These are phyloP conservation scores for Epirrhoe tristata DNA, from an alignment of 2,888 invertebrate species.

Conservation along the genomic window DNA sequence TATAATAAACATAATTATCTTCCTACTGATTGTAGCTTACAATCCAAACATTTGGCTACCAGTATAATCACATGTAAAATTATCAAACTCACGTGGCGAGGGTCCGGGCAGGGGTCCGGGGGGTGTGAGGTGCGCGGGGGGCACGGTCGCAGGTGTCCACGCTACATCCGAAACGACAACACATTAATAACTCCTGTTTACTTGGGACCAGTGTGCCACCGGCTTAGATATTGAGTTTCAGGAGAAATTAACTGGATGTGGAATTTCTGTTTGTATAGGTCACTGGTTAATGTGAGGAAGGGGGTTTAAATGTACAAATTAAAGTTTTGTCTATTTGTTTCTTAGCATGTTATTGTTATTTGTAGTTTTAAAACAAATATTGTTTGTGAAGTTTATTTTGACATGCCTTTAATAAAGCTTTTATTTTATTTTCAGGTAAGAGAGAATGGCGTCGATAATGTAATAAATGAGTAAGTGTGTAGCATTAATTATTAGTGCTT, in stretches of 20 bases:
- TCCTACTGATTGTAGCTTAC: too few relatives aligned
- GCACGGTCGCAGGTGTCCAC: slow-evolving; percentile 46
- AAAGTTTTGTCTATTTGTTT: too few relatives aligned
- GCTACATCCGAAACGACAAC: slow-evolving; percentile 37
- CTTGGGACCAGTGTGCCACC: slow-evolving; percentile 6
- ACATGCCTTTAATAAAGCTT: neutral
- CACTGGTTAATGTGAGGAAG: neutral
- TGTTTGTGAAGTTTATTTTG: too few relatives aligned
- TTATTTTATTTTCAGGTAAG: slow-evolving; percentile 1
- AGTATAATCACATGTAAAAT: neutral
- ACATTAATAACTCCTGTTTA: slow-evolving; percentile 23
- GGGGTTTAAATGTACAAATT: too few relatives aligned
- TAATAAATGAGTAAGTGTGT: too few relatives aligned
- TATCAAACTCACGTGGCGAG: slow-evolving; percentile 66
- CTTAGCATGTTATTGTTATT: too few relatives aligned
- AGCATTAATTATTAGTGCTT: too few relatives aligned
- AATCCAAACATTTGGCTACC: too few relatives aligned
- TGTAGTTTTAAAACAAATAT: too few relatives aligned
- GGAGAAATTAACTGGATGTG: slow-evolving; percentile 2
- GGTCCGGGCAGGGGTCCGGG: slow-evolving; percentile 71
- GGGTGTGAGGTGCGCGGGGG: slow-evolving; percentile 38
- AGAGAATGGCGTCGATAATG: neutral
- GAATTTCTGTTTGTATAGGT: neutral
- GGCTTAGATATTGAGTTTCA: neutral
- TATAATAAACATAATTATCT: too few relatives aligned